Percentiles rank a stretch among this genome's conserved stretches.
Conservation (phyloP, 2,113 vertebrate genomes). For the Semicossyphus pulcher region DNA sequence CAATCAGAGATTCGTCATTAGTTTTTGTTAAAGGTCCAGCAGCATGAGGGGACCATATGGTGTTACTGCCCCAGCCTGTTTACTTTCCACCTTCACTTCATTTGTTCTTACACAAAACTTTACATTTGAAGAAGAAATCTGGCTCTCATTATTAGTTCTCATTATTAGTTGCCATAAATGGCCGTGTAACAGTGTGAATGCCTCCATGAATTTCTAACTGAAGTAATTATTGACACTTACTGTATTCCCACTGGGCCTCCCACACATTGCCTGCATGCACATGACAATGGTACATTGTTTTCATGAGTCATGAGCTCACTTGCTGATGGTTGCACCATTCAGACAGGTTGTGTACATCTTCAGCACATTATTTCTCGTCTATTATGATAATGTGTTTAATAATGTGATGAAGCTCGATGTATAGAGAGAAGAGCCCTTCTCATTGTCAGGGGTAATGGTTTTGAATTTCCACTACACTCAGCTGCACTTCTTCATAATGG, state of each 20-base stretch:
- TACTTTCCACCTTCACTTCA: constrained; percentile 19
- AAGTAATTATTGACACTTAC: constrained; percentile 63
- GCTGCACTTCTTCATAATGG: background rate
- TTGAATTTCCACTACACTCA: constrained; percentile 1
- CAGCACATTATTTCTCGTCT: background rate
- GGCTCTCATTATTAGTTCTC: background rate
- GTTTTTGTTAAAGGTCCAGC: constrained; percentile 15
- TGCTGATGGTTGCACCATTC: constrained; percentile 27
- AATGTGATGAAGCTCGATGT: background rate
- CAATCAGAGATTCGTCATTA: background rate
- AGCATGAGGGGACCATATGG: constrained; percentile 53
- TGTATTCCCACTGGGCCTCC: constrained; percentile 61
- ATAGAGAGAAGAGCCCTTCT: background rate
- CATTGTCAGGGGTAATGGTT: background rate
- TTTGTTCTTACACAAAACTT: background rate
- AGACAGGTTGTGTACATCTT: constrained; percentile 31
- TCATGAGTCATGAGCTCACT: constrained; percentile 40
- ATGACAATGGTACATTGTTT: constrained; percentile 46
- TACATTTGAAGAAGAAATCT: background rate
- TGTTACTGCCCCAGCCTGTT: constrained; percentile 20
- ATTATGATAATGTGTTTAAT: background rate
- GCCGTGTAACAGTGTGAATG: constrained; percentile 13
- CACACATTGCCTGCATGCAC: constrained; percentile 42
- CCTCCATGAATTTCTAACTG: constrained; percentile 42
- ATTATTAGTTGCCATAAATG: constrained; percentile 2